A percentile compares a stretch with the other conserved stretches of the same genome.
These are phyloP conservation scores for Coilia nasus DNA, from an alignment of 2,797 vertebrate species.

Conservation along the genomic window DNA sequence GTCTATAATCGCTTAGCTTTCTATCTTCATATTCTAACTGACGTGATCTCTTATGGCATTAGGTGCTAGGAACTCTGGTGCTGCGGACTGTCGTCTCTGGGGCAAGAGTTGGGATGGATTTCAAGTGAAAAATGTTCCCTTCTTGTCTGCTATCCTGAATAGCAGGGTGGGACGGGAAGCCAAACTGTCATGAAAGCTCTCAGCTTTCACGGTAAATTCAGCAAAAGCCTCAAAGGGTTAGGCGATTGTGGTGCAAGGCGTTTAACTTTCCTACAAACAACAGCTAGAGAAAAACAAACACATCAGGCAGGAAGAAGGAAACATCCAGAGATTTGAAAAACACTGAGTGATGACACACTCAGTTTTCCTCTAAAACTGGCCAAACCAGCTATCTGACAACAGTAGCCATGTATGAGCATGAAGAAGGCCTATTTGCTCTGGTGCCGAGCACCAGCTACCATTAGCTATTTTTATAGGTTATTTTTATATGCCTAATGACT, in stretches of 20 bases:
- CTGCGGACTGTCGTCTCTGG: neutral
- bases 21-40: neutral
- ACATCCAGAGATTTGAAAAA: neutral
- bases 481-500: neutral
- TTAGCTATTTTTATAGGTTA: conserved; percentile 22
- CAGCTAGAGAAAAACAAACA: neutral
- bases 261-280: neutral
- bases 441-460: neutral
- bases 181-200: conserved; percentile 1
- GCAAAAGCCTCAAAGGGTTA: neutral
- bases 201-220: conserved; percentile 4
- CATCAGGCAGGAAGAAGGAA: neutral
- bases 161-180: neutral
- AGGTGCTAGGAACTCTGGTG: neutral
- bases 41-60: neutral
- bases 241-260: neutral
- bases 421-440: neutral
- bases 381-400: neutral
- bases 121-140: neutral
- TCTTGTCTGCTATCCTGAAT: neutral
- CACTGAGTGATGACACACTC: neutral
- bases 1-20: neutral
- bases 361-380: neutral
- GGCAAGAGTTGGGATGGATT: neutral
- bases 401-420: neutral